Evolutionary conservation across 2,113 vertebrate species (phyloP).

Genomic region (Acrocephalus arundinaceus): DNA sequence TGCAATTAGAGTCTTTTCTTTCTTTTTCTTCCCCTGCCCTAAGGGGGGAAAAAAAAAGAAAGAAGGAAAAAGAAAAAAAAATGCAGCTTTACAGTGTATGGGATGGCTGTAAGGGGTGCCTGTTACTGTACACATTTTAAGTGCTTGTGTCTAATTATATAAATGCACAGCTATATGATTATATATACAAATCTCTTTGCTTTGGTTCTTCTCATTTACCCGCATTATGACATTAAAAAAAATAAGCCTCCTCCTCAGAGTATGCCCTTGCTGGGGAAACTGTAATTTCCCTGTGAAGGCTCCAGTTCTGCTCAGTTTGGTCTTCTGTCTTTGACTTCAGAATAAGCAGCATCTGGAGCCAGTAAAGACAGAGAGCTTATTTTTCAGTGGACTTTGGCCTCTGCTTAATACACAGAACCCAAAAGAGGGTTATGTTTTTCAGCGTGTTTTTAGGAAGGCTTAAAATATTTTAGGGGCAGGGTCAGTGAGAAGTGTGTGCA

Average conservation of each 20-base stretch:
- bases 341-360: constrained; percentile 25
- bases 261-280: constrained; percentile 3
- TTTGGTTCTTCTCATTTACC: constrained; percentile 56
- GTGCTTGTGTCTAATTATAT: constrained; percentile 73
- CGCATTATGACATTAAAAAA: constrained; percentile 31
- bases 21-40: constrained; percentile 42
- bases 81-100: constrained; percentile 36
- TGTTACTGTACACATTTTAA: constrained; percentile 66
- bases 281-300: constrained; percentile 39
- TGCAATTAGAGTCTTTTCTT: constrained; percentile 77
- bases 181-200: constrained; percentile 66
- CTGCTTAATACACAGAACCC: not conserved
- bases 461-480: constrained; percentile 41
- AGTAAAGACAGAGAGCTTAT: constrained; percentile 35
- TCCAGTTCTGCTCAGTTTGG: not conserved
- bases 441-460: constrained; percentile 37
- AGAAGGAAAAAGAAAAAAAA: not conserved
- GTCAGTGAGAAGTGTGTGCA: not conserved
- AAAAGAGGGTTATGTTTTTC: constrained; percentile 50
- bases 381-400: constrained; percentile 49
- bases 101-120: constrained; percentile 66
- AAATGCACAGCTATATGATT: constrained; percentile 68
- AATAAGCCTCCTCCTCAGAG: constrained; percentile 35
- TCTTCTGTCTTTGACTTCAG: constrained; percentile 3
- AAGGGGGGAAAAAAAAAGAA: not conserved